Base-by-base conservation (phyloP, 2,888 invertebrate species). In the Drosophila imparisetae region DNA sequence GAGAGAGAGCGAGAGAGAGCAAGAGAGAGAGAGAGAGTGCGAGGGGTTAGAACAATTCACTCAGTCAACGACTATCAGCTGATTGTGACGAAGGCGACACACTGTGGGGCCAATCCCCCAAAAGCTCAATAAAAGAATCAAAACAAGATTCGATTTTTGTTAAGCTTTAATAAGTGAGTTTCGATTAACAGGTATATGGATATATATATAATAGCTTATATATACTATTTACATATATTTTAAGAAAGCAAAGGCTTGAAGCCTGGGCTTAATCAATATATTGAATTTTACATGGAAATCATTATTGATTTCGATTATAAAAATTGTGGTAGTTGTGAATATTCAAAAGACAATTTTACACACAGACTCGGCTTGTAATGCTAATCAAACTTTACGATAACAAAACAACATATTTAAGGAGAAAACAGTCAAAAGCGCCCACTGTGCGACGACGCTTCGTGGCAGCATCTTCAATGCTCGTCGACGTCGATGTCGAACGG, bases 391-490 rank as follows among this genome's bases (percentile, higher is more conserved):
- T 15, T 5, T 5, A 36, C 36, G 36, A 36, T 15, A 10, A n/a
- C 4, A 40, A n/a, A n/a, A 10, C n/a, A 4, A 32, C 4, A 32
- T 10, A 11, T 32, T 32, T 32, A 4, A 11, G 15, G 8, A 27
- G 5, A 27, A 34, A 29, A 27, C 2, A n/a, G 15, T 8, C 0
- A 13, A 18, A 4, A 11, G 15, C 11, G 36, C 38, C 66, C 55
- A 66, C 66, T 66, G 66, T 65, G 61, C 67, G 36, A 6, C 6
- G 24, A 34, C 18, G 18, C 32, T 54, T 50, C 57, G 27, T 53
- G 18, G 34, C 61, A 62, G 50, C 76, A 48, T 75, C 75, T 55
- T 59, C 45, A 32, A 34, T 58, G 32, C 34, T 49, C 59, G 49
- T 42, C 49, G 36, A 27, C 59, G 49, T 27, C 61, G 49, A n/a